Evolutionary conservation across 2,888 invertebrate species (phyloP).

Genomic region (Pycnomerus fuliginosus): DNA sequence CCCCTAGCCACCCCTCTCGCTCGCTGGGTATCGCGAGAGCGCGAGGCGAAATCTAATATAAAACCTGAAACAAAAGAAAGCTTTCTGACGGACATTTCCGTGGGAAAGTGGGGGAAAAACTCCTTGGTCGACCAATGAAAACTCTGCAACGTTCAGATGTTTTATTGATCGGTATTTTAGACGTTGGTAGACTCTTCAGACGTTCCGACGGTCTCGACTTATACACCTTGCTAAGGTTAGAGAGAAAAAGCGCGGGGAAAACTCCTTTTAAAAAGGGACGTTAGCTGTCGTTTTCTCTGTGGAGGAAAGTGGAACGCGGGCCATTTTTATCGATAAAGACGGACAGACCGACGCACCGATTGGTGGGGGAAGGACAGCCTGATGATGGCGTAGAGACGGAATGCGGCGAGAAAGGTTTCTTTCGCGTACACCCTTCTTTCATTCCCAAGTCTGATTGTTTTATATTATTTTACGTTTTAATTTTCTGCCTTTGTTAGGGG

Average conservation of each 20-base stretch:
- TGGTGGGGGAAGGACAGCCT: conserved; percentile 1
- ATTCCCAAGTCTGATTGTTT: conserved; percentile 31
- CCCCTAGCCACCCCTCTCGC: not conserved
- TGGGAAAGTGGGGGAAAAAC: conserved; percentile 52
- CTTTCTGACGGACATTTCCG: conserved; percentile 52
- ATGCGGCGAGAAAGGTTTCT: conserved; percentile 3
- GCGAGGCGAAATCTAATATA: conserved; percentile 47
- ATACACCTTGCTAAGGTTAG: conserved; percentile 33
- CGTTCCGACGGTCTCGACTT: conserved; percentile 38
- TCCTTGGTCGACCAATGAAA: conserved; percentile 53
- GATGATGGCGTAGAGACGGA: conserved; percentile 1
- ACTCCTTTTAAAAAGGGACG: conserved; percentile 38
- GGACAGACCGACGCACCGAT: not conserved
- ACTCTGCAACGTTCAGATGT: conserved; percentile 49
- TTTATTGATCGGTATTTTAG: conserved; percentile 53
- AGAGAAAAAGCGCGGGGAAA: conserved; percentile 30
- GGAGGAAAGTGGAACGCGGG: conserved; percentile 34
- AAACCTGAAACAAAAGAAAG: conserved; percentile 52
- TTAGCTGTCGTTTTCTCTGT: conserved; percentile 31
- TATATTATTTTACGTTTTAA: conserved; percentile 34
- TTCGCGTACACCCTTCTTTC: conserved; percentile 30
- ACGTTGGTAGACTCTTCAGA: conserved; percentile 48
- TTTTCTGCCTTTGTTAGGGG: conserved; percentile 12
- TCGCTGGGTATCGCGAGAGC: conserved; percentile 25
- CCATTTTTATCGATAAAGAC: conserved; percentile 33